phyloP scores from a whole-genome alignment of 2,888 invertebrate species.

The Heliconius cydno region DNA sequence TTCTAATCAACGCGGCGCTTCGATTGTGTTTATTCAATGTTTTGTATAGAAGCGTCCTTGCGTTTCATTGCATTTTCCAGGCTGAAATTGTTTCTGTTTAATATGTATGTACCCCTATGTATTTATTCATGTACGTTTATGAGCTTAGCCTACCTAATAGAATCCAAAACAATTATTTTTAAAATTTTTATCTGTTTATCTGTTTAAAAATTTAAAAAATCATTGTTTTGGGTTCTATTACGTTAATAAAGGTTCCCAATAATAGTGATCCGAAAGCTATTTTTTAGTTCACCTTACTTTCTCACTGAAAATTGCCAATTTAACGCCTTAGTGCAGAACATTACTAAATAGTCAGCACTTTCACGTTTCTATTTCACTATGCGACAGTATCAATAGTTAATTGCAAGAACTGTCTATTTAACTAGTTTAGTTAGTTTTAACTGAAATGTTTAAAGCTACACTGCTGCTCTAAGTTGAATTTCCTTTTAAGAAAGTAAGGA shows the following conservation, averaged over 20 bases:
- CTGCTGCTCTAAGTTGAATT: background rate
- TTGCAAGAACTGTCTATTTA: background rate
- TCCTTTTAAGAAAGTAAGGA: background rate
- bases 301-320: constrained; percentile 1
- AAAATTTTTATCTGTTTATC: too few species aligned
- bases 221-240: too few species aligned
- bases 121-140: background rate
- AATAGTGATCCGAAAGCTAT: background rate
- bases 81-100: constrained; percentile 4
- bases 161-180: too few species aligned
- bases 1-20: constrained; percentile 23
- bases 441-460: background rate
- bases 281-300: background rate
- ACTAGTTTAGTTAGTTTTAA: constrained; percentile 11
- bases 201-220: too few species aligned
- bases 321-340: constrained; percentile 9
- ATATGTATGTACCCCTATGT: background rate
- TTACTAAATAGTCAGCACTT: constrained; percentile 2
- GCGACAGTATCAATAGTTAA: background rate
- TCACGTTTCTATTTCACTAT: background rate
- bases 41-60: constrained; percentile 11
- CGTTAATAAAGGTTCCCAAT: too few species aligned
- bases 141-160: too few species aligned
- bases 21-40: constrained; percentile 25
- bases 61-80: constrained; percentile 12